Conservation (phyloP, 2,797 vertebrate genomes). For the Chiloscyllium punctatum region DNA sequence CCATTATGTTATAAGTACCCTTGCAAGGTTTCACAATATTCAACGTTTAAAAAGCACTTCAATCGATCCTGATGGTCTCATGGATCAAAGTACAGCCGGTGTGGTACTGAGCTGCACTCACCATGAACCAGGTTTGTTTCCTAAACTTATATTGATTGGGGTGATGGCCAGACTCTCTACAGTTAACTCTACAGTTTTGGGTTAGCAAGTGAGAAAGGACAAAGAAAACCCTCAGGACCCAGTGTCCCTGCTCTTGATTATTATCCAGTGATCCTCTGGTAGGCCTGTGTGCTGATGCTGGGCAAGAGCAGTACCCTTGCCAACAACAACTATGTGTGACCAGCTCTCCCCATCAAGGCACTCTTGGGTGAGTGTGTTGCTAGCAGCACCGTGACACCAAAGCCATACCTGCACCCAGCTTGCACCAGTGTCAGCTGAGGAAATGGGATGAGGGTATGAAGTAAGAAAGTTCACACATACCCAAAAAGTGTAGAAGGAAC, state of each 20-base stretch:
- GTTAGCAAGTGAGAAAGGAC: neutral
- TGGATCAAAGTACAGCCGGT: neutral
- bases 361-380: neutral
- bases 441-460: neutral
- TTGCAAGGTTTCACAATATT: neutral
- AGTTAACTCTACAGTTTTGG: neutral
- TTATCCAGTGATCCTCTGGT: neutral
- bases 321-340: neutral
- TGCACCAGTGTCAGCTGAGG: neutral
- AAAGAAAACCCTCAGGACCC: neutral
- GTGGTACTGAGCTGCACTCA: neutral
- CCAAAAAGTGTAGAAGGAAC: neutral
- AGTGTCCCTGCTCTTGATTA: neutral
- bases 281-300: neutral
- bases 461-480: neutral
- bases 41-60: neutral
- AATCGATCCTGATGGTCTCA: neutral
- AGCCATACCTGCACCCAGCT: neutral
- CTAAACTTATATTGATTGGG: neutral
- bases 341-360: neutral
- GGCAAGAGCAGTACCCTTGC: neutral
- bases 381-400: neutral
- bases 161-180: neutral
- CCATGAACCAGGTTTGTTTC: neutral
- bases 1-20: neutral